Percentiles rank a stretch among this genome's conserved stretches.
Conservation (phyloP, 2,113 vertebrate species). For the Vimba vimba region DNA sequence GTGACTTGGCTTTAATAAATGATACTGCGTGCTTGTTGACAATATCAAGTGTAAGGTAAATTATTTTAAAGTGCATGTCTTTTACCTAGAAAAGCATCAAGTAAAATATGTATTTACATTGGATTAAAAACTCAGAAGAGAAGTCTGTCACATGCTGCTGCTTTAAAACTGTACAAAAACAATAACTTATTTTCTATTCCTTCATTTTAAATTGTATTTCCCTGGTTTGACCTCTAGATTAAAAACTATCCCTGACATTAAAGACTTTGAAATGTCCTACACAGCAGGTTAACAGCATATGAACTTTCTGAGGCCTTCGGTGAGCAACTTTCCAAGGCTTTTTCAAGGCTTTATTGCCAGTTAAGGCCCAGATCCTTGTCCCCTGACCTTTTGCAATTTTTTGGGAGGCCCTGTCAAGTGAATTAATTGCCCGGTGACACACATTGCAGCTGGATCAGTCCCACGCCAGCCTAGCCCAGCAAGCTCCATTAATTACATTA, state of each 20-base stretch:
- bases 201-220: not conserved
- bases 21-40: not conserved
- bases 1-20: not conserved
- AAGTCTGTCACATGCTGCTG: no score
- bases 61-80: not conserved
- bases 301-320: not conserved
- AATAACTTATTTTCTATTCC: not conserved
- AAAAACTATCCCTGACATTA: constrained; percentile 20
- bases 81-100: not conserved
- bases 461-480: constrained; percentile 47
- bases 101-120: not conserved
- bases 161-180: not conserved
- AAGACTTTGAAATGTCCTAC: constrained; percentile 22
- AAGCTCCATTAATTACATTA: constrained; percentile 58
- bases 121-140: not conserved
- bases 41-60: not conserved
- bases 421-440: constrained; percentile 50
- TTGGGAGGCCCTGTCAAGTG: constrained; percentile 50
- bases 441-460: constrained; percentile 43
- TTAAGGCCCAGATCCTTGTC: constrained; percentile 32
- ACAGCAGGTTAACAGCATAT: constrained; percentile 9
- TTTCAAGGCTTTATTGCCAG: constrained; percentile 25
- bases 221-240: not conserved
- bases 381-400: constrained; percentile 45
- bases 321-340: constrained; percentile 11